These are phyloP conservation scores for Hemaris fuciformis DNA, from an alignment of 2,888 invertebrate genomes.

Conservation along the genomic window DNA sequence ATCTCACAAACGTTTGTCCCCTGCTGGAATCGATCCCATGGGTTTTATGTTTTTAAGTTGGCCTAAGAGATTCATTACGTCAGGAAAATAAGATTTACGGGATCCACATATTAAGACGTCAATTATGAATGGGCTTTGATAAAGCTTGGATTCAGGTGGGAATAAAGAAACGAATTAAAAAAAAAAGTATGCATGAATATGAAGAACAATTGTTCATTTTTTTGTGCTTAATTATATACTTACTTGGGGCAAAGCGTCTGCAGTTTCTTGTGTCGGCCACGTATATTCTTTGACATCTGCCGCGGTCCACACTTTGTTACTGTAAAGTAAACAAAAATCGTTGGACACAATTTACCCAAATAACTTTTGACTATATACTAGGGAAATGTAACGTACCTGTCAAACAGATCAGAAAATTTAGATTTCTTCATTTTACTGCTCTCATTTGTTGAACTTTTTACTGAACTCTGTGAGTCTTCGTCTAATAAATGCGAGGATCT, in stretches of 20 bases:
- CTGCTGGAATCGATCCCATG: too few species aligned
- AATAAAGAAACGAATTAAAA: too few species aligned
- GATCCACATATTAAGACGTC: too few species aligned
- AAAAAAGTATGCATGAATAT: too few species aligned
- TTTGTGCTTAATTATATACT: too few species aligned
- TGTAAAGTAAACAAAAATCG: conserved; percentile 40
- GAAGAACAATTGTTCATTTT: too few species aligned
- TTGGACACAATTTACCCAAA: background rate
- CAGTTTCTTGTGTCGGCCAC: conserved; percentile 87
- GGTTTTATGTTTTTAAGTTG: too few species aligned
- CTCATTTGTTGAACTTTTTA: conserved; percentile 88
- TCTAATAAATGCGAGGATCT: conserved; percentile 79
- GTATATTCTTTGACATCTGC: conserved; percentile 96
- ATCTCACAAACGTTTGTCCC: too few species aligned
- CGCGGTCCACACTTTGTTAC: conserved; percentile 86
- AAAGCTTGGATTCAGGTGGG: too few species aligned
- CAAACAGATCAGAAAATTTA: conserved; percentile 74
- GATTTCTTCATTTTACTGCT: conserved; percentile 78
- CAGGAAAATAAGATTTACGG: too few species aligned
- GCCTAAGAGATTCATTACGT: too few species aligned
- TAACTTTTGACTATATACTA: background rate
- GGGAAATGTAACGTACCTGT: conserved; percentile 53
- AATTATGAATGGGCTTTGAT: too few species aligned
- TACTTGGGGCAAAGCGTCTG: conserved; percentile 63
- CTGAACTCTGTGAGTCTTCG: conserved; percentile 92